A percentile compares a stretch with the other conserved stretches of the same genome.
phyloP scores from a whole-genome alignment of 2,113 vertebrate species.

The Amphiprion ocellaris region DNA sequence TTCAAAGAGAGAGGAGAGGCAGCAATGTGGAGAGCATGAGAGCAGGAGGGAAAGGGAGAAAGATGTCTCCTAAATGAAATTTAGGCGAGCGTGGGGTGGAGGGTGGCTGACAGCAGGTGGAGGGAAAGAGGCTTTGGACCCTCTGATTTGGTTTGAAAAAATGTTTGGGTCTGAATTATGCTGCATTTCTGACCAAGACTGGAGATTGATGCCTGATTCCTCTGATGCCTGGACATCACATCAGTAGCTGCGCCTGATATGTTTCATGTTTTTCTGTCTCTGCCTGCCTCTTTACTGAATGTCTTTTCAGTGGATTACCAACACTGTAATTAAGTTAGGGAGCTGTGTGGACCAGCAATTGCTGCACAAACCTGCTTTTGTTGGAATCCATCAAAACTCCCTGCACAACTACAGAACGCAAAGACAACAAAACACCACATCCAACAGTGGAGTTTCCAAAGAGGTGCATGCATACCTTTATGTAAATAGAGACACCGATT shows the following conservation, averaged over 20 bases:
- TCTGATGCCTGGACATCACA: slow-evolving; percentile 71
- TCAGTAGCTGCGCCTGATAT: slow-evolving; percentile 59
- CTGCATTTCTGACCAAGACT: slow-evolving; percentile 69
- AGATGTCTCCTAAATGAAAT: slow-evolving; percentile 85
- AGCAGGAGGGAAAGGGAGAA: slow-evolving; percentile 62
- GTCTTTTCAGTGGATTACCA: slow-evolving; percentile 77
- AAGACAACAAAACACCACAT: slow-evolving; percentile 56
- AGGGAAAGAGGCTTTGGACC: slow-evolving; percentile 60
- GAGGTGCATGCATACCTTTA: neutral
- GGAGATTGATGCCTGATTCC: slow-evolving; percentile 82
- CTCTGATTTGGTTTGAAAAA: slow-evolving; percentile 84
- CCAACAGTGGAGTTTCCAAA: slow-evolving; percentile 7
- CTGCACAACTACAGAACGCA: slow-evolving; percentile 10
- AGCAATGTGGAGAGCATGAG: slow-evolving; percentile 53
- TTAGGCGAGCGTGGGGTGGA: slow-evolving; percentile 71
- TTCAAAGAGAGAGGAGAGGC: slow-evolving; percentile 74
- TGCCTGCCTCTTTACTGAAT: slow-evolving; percentile 53
- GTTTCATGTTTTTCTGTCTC: slow-evolving; percentile 58
- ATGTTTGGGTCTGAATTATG: slow-evolving; percentile 85
- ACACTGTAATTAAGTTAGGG: slow-evolving; percentile 72
- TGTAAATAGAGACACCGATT: neutral
- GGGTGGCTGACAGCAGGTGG: slow-evolving; percentile 76
- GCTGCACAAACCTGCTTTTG: slow-evolving; percentile 66
- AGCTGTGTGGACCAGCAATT: slow-evolving; percentile 63
- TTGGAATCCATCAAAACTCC: slow-evolving; percentile 67